Evolutionary conservation across 2,113 vertebrate species (phyloP), one percentile per base, ranked within the genome.

Genomic region (Abramis brama): DNA sequence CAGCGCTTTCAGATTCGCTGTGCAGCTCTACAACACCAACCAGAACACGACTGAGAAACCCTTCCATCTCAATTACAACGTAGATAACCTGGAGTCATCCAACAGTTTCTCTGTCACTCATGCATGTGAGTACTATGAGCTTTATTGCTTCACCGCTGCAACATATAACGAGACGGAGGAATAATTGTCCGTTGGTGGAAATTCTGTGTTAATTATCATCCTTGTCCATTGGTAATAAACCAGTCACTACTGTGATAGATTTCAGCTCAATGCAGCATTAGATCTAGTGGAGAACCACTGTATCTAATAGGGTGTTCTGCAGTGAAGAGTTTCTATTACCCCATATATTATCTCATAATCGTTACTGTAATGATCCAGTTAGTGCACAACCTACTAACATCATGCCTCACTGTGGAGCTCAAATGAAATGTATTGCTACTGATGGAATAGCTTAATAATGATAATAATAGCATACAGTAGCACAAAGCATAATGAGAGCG

Each of bases 91-190:
- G 93, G 98, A 99, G 93, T 99, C 98, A 79, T 99, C 98, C 91
- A 99, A 99, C 98, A 99, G 98, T 94, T 99, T 99, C 93, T 98
- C 98, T 19, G 98, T 99, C 92, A 99, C 98, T 91, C 98, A 99
- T 93, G 98, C 98, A 90, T 99, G 98, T 99, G 95, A 99, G 98
- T 99, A 96, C 88, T 90, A 68, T 13, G 3, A 62, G 57, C 55
- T 76, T 64, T 77, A 23, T 62, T 80, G 87, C 43, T 83, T 39
- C 62, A 30, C 77, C 82, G 87, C 88, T 89, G 59, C 68, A 62
- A 85, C 57, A 45, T 8, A 74, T 52, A 30, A 70, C 19, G 17
- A 71, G 19, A 21, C 8, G 19, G 30, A 21, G 64, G 15, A 70
- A 70, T 70, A 11, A 70, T 47, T 70, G 64, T 45, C 17, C 3